A percentile compares a stretch with the other conserved stretches of the same genome.
These are phyloP conservation scores for Nemurella pictetii DNA, from an alignment of 2,888 invertebrate species.

Conservation along the genomic window DNA sequence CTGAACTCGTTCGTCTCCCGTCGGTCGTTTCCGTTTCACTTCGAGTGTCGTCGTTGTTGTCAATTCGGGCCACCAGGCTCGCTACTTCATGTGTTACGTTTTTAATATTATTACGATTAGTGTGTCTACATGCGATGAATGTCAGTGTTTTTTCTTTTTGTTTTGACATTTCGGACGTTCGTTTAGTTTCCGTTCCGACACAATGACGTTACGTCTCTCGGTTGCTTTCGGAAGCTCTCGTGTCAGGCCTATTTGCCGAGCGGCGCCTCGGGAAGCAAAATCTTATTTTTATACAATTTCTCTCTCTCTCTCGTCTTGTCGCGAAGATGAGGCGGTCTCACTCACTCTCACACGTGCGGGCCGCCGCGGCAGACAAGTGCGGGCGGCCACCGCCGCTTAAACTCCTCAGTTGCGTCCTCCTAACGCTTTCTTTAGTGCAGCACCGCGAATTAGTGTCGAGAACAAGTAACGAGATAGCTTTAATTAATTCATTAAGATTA, in stretches of 20 bases:
- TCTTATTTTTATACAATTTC: slow-evolving; percentile 40
- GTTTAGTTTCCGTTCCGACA: slow-evolving; percentile 7
- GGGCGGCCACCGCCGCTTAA: too few species aligned
- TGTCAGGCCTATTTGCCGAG: not conserved
- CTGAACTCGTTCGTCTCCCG: not conserved
- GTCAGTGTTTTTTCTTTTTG: not conserved
- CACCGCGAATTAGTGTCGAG: slow-evolving; percentile 39
- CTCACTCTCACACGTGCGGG: too few species aligned
- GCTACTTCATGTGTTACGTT: too few species aligned
- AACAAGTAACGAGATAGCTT: slow-evolving; percentile 46
- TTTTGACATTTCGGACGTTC: not conserved
- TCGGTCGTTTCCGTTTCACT: not conserved
- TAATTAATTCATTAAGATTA: slow-evolving; percentile 45
- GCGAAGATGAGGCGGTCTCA: too few species aligned
- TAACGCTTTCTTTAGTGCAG: slow-evolving; percentile 36
- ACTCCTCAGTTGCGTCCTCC: too few species aligned
- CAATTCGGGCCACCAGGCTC: too few species aligned
- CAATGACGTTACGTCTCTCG: too few species aligned
- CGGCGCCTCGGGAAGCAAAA: slow-evolving; percentile 13
- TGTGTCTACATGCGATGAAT: not conserved
- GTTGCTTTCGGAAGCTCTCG: too few species aligned
- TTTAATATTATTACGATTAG: not conserved
- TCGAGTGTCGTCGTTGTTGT: too few species aligned
- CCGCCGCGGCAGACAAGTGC: too few species aligned
- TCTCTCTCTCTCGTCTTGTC: not conserved